Percentiles rank a stretch among this genome's conserved stretches.
These are phyloP conservation scores for Cecidostiba fungosa DNA, from an alignment of 2,888 invertebrate genomes.

Conservation along the genomic window DNA sequence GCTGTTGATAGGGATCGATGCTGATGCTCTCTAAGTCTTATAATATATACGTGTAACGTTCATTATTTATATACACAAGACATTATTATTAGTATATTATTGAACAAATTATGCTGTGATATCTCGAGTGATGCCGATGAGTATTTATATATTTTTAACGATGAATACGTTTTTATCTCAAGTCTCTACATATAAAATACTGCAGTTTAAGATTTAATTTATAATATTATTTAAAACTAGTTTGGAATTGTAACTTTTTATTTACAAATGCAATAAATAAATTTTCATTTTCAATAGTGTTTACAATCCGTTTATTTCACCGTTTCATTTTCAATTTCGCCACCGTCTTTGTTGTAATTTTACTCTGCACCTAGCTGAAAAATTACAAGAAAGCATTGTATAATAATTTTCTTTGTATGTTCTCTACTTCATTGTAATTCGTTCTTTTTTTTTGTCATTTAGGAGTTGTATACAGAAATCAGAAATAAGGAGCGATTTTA, in stretches of 20 bases:
- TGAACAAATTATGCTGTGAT: constrained; percentile 37
- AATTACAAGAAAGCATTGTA: constrained; percentile 47
- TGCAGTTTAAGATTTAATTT: constrained; percentile 43
- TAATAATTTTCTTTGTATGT: constrained; percentile 9
- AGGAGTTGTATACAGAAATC: not conserved
- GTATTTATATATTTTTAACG: constrained; percentile 13
- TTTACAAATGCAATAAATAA: constrained; percentile 54
- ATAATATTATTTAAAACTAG: constrained; percentile 44
- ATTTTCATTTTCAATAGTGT: constrained; percentile 60
- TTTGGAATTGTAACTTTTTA: constrained; percentile 54
- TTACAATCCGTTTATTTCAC: constrained; percentile 60
- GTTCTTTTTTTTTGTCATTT: not conserved
- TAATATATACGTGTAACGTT: not conserved
- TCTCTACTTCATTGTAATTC: constrained; percentile 11
- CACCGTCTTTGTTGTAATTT: constrained; percentile 52
- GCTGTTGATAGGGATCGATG: not conserved
- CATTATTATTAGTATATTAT: not conserved
- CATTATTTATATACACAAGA: constrained; percentile 30
- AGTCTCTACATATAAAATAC: not conserved
- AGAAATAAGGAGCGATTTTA: not conserved
- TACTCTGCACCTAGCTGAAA: constrained; percentile 38
- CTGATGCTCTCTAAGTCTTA: not conserved
- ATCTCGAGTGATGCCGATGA: constrained; percentile 35
- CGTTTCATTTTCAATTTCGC: constrained; percentile 54
- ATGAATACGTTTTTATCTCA: constrained; percentile 22